Base-by-base conservation (phyloP, 2,797 vertebrate species). In the Melanogrammus aeglefinus region DNA sequence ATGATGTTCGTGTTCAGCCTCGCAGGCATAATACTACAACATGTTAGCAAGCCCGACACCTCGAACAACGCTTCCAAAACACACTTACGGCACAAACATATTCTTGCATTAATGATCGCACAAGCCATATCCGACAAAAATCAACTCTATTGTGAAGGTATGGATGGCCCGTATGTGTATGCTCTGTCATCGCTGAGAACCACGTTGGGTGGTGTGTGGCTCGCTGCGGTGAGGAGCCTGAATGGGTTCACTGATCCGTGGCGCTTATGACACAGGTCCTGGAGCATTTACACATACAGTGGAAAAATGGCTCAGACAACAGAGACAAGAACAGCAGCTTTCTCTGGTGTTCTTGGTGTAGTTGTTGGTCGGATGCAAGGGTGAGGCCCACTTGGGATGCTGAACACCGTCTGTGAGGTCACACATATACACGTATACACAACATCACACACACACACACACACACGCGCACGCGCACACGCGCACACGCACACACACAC, bases 31-130 rank as follows among this genome's bases (percentile, higher is more conserved):
- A 81, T 73, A 76, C 47, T 77, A 82, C 80, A 83, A 82, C 31
- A 27, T 84, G 83, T 83, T 80, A 7, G 44, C 10, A 69, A 69
- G 74, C 35, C 74, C 14, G 57, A 76, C 76, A 84, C 78, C 82
- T 75, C 77, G 18, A 70, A 63, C 83, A 76, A 0, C 33, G 12
- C 44, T 7, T n/a, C 8, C 0, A 18, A 4, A 57, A 57, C 3
- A 57, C 47, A 57, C 14, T 16, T 21, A 57, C 47, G 14, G 47
- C 47, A 57, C 18, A 0, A 47, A 47, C 47, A 57, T 21, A 6
- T 5, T 24, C 57, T 24, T 24, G 57, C 57, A 8, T n/a, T 63
- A 63, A 63, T 24, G 8, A 63, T 63, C 6, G n/a, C 57, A 24
- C 57, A 47, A 18, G 47, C 47, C 47, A 63, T n/a, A 24, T 63